Base-by-base conservation (phyloP, 2,113 vertebrate species). In the Bufo bufo region DNA sequence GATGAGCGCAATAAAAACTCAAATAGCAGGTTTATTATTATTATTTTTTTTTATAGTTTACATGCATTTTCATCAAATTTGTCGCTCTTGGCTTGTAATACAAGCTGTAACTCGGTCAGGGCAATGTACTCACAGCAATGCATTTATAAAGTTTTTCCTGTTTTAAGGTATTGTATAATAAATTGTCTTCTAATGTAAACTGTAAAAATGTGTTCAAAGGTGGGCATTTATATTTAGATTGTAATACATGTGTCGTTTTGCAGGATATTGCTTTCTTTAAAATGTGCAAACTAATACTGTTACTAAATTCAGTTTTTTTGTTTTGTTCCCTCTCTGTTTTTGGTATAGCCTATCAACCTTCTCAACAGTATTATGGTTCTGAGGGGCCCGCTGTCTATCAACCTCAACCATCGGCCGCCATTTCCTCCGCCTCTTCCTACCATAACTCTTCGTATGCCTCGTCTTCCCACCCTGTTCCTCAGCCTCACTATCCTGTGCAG, bases 361-460 rank as follows among this genome's bases (percentile, higher is more conserved):
- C 94, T 91, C 96, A 95, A 92, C 97, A 95, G 92, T 98, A 96
- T 94, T 94, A 95, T 90, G 96, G 96, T 94, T 92, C 95, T 89
- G 97, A 96, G 91, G 96, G 94, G 89, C 93, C 93, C 43, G 88
- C 96, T 89, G n/a, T 95, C 90, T 98, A 97, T 96, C 96, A 95
- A 86, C 96, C 97, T 91, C 95, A 95, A 87, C 97, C 65, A 12
- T 47, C 97, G 45, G 95, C 96, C 92, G 23, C 93, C 6, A 84
- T 94, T 88, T 91, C 92, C 77, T 92, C 95, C 90, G 92, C 94
- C 90, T 95, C 96, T 89, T 92, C 93, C 33, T 95, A 90, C 92
- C 90, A 91, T 81, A 86, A 92, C 85, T 93, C 97, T 92, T 91
- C 95, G 13, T 89, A 96, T 91, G 86, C 95, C 71, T 89, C 92